Evolutionary conservation across 2,113 vertebrate species (phyloP).

Genomic region (Hemiscyllium ocellatum): DNA sequence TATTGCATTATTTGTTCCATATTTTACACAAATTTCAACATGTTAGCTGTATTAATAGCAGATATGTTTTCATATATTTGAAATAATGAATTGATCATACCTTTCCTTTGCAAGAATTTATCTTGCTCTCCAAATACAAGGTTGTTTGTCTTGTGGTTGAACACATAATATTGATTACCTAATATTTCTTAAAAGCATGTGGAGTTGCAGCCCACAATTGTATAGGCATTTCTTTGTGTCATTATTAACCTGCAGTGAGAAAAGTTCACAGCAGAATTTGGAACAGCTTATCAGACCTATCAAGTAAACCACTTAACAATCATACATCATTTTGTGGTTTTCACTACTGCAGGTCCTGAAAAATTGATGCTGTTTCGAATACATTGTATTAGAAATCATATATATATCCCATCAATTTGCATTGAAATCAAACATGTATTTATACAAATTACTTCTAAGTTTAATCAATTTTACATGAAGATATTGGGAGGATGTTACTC

Average conservation of each 20-base stretch:
- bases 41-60: not conserved
- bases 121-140: not conserved
- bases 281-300: slow-evolving; percentile 16
- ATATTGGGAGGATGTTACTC: not conserved
- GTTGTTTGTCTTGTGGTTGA: not conserved
- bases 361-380: not conserved
- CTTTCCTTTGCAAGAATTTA: not conserved
- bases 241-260: not conserved
- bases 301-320: slow-evolving; percentile 23
- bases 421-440: not conserved
- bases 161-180: not conserved
- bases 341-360: not conserved
- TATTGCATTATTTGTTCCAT: not conserved
- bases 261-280: slow-evolving; percentile 1
- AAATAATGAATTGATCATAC: not conserved
- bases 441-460: not conserved
- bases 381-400: not conserved
- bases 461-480: not conserved
- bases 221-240: not conserved
- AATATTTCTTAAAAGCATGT: slow-evolving; percentile 17
- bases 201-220: not conserved
- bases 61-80: not conserved
- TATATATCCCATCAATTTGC: not conserved
- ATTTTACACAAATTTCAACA: not conserved
- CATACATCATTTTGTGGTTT: not conserved